Evolutionary conservation across 2,888 invertebrate genomes (phyloP).

Genomic region (Imbricaverruca yamaguchii): DNA sequence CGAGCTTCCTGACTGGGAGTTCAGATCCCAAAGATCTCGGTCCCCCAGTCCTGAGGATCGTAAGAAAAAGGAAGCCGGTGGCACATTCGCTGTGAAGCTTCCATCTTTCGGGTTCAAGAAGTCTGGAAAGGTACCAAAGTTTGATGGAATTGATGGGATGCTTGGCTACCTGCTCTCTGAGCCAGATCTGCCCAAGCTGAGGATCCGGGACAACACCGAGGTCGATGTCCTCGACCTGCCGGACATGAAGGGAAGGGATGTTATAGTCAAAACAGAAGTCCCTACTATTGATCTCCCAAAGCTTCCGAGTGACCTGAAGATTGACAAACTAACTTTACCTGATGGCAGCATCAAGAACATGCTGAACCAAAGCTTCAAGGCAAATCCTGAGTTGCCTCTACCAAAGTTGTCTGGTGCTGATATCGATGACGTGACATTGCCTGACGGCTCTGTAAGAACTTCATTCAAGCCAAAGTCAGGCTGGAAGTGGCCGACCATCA

Average conservation of each 20-base stretch:
- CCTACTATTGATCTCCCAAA: neutral
- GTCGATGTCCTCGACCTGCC: constrained; percentile 1
- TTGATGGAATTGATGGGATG: neutral
- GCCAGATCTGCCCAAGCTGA: neutral
- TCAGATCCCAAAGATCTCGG: neutral
- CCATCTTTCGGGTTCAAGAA: constrained; percentile 6
- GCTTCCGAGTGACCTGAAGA: neutral
- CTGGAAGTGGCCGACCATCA: constrained; percentile 6
- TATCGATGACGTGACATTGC: neutral
- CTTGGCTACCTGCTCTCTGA: neutral
- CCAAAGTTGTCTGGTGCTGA: constrained; percentile 2
- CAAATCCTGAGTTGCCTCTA: neutral
- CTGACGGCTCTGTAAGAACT: neutral
- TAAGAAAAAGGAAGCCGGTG: neutral
- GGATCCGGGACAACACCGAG: constrained; percentile 11
- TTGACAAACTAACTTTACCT: neutral
- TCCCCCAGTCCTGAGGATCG: neutral
- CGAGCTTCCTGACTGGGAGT: neutral
- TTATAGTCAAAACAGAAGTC: neutral
- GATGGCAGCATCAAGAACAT: neutral
- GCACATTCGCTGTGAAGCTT: neutral
- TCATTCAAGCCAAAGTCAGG: constrained; percentile 10
- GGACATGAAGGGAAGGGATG: neutral
- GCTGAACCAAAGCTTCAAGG: neutral
- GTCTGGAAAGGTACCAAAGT: neutral